Evolutionary conservation across 2,888 invertebrate species (phyloP), one percentile per base, ranked within the genome.

Genomic region (Drosophila multiciliata): DNA sequence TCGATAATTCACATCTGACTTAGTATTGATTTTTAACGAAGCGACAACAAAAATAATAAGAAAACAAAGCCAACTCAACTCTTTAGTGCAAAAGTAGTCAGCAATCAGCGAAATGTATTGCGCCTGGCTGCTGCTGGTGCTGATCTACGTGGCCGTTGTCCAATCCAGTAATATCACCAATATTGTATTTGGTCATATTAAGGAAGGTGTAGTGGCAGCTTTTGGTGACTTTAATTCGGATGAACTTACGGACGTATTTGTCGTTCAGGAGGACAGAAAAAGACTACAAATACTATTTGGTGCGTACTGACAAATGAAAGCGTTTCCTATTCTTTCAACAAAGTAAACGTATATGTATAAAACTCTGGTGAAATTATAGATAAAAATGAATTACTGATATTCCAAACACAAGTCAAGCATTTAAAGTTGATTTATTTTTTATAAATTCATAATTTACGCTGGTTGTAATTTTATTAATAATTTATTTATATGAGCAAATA

Each of bases 211-310:
- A 88, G 96, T 98, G 59, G 97, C 98, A 67, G 99, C 99, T 0
- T 99, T 98, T 94, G 99, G 98, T 4, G 99, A 99, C 93, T 98
- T 98, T 90, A 97, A 99, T 94, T 97, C 98, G 0, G 99, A 99
- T 92, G 98, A 98, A 93, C 93, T 98, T 61, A 98, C 98, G 0
- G 99, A 99, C 93, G 95, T 98, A 29, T 98, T 99, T 93, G 95
- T 98, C 60, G 94, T 98, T 23, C 93, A 94, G 48, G 94, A 95
- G 75, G 94, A 96, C 82, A 94, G 94, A 53, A 95, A 94, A 61
- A 95, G 94, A 1, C 92, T 98, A 7, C 95, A 96, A 92, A 96
- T 98, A 52, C 94, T 97, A 77, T 92, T 97, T 59, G 97, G 96
- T 38, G 77, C 68, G 81, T 71, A 7, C 54, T 40, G 3, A 29